Evolutionary conservation across 2,113 vertebrate species (phyloP).

Genomic region (Hylia prasina): DNA sequence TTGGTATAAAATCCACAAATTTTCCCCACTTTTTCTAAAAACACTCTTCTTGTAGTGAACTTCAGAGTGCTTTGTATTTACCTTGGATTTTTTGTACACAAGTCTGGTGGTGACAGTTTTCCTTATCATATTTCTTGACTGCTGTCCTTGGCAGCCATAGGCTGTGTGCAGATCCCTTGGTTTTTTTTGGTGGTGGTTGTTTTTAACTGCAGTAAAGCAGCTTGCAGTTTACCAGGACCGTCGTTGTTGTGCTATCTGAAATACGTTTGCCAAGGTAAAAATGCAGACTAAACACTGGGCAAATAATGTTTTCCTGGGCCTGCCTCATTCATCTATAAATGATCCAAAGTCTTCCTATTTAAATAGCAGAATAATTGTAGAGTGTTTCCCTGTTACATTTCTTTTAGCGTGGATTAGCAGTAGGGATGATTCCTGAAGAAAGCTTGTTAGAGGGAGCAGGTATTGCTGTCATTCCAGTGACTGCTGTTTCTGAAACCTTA

Average conservation of each 20-base stretch:
- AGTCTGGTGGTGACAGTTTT: background rate
- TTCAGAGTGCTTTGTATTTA: background rate
- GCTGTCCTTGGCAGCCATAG: background rate
- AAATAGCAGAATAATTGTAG: background rate
- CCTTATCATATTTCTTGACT: background rate
- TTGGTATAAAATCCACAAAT: background rate
- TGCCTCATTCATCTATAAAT: background rate
- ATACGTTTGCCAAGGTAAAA: slow-evolving; percentile 10
- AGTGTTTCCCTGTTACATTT: background rate
- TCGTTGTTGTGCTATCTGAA: slow-evolving; percentile 8
- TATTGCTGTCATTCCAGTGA: background rate
- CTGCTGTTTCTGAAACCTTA: background rate
- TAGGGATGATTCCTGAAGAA: background rate
- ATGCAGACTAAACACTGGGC: background rate
- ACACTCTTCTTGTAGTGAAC: background rate
- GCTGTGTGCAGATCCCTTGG: background rate
- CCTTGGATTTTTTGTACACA: background rate
- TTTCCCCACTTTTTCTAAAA: background rate
- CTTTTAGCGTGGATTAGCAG: background rate
- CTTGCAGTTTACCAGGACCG: background rate
- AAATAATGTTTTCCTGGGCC: background rate
- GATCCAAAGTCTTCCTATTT: background rate
- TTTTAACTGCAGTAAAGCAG: background rate
- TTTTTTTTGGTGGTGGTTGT: background rate
- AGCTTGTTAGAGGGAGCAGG: background rate